A percentile compares a stretch with the other conserved stretches of the same genome.
phyloP scores from a whole-genome alignment of 2,113 vertebrate genomes.

The Saccopteryx bilineata region DNA sequence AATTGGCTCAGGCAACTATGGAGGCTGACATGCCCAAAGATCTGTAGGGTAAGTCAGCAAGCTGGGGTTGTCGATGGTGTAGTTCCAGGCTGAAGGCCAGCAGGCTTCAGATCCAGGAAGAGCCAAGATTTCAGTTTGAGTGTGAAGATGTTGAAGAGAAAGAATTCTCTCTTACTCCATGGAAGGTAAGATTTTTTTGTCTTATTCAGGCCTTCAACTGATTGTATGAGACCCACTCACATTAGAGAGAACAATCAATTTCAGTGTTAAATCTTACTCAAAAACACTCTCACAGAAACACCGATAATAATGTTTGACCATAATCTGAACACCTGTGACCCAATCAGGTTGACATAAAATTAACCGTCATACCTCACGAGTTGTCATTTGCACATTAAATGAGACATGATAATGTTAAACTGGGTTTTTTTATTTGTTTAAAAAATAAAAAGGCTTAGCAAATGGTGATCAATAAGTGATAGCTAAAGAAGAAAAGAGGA shows the following conservation, averaged over 20 bases:
- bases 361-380: background rate
- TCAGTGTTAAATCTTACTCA: background rate
- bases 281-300: background rate
- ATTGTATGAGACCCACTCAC: background rate
- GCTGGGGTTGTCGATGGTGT: background rate
- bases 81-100: background rate
- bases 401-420: background rate
- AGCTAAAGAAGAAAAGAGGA: background rate
- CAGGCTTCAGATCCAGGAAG: background rate
- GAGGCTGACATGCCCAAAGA: background rate
- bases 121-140: background rate
- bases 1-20: background rate
- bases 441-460: background rate
- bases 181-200: background rate
- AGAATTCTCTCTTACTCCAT: background rate
- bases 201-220: background rate
- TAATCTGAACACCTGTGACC: background rate
- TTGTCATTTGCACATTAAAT: slow-evolving; percentile 38
- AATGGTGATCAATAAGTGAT: background rate
- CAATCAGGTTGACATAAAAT: background rate
- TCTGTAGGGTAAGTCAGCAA: background rate
- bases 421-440: background rate
- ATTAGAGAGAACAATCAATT: too few species aligned
- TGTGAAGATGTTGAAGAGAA: background rate
- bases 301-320: background rate